Evolutionary conservation across 2,797 vertebrate species (phyloP), one percentile per base, ranked within the genome.

Genomic region (Sebastiscus tertius): DNA sequence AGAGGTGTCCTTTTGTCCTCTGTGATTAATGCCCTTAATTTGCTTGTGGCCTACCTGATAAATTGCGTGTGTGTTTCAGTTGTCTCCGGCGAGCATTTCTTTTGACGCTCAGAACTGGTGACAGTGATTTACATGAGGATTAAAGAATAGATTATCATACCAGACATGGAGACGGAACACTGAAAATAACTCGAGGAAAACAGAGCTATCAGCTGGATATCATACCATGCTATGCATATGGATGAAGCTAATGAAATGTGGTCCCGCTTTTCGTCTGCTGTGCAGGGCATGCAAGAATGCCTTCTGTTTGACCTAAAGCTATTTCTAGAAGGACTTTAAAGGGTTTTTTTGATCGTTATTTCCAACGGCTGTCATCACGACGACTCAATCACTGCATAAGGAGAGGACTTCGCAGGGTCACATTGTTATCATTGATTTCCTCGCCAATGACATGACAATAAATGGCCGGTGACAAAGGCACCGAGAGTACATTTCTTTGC

Each of bases 1-100:
- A 82, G 76, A 54, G 36, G 36, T 85, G 88, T 92, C 83, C 86
- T 84, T 93, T 84, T 80, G 88, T 91, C 92, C 89, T 89, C 78
- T 58, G 83, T 90, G 90, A 95, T 92, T 92, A 92, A 95, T 92
- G 84, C 59, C 80, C 89, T 89, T 89, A 86, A 90, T 92, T 92
- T 91, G 82, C 76, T 82, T 74, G 61, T 63, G 39, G 81, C 71
- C 75, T 59, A 74, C 77, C 74, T 83, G 86, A 89, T 85, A 82
- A 87, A 90, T 90, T 82, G 77, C 9, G 49, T 24, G 80, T 87
- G 80, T 77, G 77, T 86, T 83, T 68, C 36, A 26, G 36, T 79
- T 31, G 78, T 73, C 60, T 87, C 60, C 29, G 20, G 18, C 49
- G 24, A 73, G 87, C 77, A 33, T 84, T 79, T 78, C 74, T 80